phyloP scores from a whole-genome alignment of 2,888 invertebrate genomes.

The Catonia carolina region DNA sequence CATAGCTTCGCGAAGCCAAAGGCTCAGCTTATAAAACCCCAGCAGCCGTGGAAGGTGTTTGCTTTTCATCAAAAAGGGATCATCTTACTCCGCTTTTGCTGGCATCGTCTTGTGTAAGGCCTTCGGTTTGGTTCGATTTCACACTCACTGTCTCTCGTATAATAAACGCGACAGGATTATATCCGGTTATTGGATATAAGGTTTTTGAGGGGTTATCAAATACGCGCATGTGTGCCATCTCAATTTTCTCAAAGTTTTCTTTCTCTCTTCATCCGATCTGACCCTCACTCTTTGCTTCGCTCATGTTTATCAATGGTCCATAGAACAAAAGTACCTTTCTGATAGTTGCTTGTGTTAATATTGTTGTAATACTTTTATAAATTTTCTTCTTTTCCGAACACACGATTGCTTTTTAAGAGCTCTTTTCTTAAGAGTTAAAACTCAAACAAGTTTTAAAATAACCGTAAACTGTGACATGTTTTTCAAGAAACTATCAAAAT shows the following conservation, averaged over 20 bases:
- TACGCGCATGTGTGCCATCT: conserved; percentile 11
- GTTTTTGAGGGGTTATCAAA: conserved; percentile 4
- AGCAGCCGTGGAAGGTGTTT: conserved; percentile 17
- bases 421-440: no score
- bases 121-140: background rate
- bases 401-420: no score
- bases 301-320: no score
- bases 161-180: conserved; percentile 2
- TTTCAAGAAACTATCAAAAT: no score
- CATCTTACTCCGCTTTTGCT: conserved; percentile 4
- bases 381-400: no score
- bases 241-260: background rate
- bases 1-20: conserved; percentile 2
- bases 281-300: no score
- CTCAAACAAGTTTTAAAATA: no score
- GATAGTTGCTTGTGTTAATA: no score
- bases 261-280: no score
- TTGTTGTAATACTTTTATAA: no score
- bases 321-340: no score
- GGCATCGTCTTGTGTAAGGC: background rate
- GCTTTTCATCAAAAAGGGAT: conserved; percentile 26
- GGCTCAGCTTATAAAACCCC: conserved; percentile 13
- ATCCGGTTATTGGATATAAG: conserved; percentile 10
- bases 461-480: no score
- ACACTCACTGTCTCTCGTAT: background rate